These are phyloP conservation scores for Sebastes cheni DNA, from an alignment of 2,797 vertebrate genomes.

Conservation along the genomic window DNA sequence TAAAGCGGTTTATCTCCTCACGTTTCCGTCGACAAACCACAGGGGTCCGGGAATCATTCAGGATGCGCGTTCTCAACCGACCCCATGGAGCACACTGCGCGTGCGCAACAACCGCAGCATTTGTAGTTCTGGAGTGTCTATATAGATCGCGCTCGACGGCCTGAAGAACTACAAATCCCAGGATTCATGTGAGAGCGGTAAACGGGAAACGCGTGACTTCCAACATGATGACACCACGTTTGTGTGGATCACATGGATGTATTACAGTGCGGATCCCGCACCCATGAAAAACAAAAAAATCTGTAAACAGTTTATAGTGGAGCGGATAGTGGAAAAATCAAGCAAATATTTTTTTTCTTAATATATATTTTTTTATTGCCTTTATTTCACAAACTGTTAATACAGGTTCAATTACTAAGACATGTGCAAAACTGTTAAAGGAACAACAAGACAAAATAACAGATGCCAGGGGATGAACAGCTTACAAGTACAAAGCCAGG, in stretches of 20 bases:
- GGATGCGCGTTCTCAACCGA: slow-evolving; percentile 38
- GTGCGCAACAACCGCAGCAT: slow-evolving; percentile 14
- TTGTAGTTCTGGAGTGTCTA: slow-evolving; percentile 65
- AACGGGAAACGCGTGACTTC: slow-evolving; percentile 64
- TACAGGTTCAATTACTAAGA: no score
- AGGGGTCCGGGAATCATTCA: slow-evolving; percentile 21
- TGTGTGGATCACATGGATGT: no score
- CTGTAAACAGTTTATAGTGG: background rate
- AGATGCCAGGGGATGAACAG: no score
- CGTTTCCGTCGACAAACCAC: slow-evolving; percentile 53
- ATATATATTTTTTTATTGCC: no score
- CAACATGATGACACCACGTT: slow-evolving; percentile 11
- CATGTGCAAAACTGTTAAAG: no score
- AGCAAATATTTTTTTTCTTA: no score
- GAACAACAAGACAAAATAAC: no score
- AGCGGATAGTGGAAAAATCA: no score
- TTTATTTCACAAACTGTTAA: no score
- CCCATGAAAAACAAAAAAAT: background rate
- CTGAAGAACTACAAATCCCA: slow-evolving; percentile 72
- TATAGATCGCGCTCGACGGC: rapidly evolving
- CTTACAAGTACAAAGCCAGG: no score
- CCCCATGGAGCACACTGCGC: slow-evolving; percentile 12
- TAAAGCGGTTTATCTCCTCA: background rate
- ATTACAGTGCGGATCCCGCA: background rate
- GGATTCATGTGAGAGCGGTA: background rate